Evolutionary conservation across 2,113 vertebrate genomes (phyloP).

Genomic region (Corythornis vintsioides): DNA sequence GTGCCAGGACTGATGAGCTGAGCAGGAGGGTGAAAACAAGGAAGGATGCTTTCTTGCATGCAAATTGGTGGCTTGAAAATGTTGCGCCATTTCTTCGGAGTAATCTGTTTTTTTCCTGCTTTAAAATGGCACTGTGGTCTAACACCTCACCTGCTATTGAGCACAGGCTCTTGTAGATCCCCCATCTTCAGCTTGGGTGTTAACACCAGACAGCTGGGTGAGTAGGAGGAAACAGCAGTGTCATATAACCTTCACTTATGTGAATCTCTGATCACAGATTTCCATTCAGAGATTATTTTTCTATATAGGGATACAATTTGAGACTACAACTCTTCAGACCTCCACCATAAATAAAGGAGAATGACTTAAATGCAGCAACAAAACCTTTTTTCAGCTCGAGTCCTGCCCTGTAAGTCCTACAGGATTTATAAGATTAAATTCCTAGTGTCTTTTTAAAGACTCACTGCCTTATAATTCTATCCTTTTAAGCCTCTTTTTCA

Average conservation of each 20-base stretch:
- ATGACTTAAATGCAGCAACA: background rate
- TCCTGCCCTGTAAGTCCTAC: background rate
- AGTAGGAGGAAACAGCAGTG: background rate
- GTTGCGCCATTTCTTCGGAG: background rate
- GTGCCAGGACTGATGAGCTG: background rate
- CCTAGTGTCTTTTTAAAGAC: background rate
- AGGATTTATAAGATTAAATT: constrained; percentile 2
- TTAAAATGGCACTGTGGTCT: background rate
- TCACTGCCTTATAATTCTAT: background rate
- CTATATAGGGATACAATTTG: background rate
- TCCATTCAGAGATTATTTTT: background rate
- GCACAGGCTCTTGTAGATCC: background rate
- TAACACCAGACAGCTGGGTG: background rate
- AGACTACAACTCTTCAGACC: background rate
- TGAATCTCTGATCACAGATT: background rate
- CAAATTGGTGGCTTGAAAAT: background rate
- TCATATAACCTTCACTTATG: background rate
- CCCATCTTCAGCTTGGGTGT: rapidly evolving
- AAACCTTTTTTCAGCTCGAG: background rate
- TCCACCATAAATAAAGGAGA: background rate
- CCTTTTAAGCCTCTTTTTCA: constrained; percentile 18
- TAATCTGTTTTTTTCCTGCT: background rate
- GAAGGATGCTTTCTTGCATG: background rate
- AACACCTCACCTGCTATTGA: background rate
- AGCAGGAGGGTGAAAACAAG: background rate